Conservation (phyloP, 1,140 invertebrate genomes). For the Lepidostoma basale region DNA sequence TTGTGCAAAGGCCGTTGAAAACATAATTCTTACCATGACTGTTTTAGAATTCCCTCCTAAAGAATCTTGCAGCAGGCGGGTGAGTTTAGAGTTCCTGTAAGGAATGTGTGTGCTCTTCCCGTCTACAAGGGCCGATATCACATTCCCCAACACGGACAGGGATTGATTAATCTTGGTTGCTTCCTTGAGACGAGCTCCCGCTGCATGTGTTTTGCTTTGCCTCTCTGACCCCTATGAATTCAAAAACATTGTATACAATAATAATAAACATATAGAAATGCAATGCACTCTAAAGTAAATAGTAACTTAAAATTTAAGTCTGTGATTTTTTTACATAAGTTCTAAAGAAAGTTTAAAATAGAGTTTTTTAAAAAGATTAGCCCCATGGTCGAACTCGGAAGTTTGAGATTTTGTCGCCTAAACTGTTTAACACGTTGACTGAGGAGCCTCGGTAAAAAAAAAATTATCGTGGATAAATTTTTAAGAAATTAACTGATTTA, state of each 20-base stretch:
- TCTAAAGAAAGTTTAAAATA: too few species aligned
- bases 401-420: too few species aligned
- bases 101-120: conserved; percentile 93
- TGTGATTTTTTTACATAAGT: too few species aligned
- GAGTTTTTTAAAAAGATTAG: too few species aligned
- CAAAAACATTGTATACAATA: conserved; percentile 30
- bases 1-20: too few species aligned
- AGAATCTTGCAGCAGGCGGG: conserved; percentile 90
- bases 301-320: too few species aligned
- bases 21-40: conserved; percentile 81
- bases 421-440: too few species aligned
- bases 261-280: neutral
- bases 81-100: conserved; percentile 94
- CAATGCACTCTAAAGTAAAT: too few species aligned
- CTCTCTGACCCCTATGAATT: conserved; percentile 75
- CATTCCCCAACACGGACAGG: conserved; percentile 91
- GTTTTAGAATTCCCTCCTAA: conserved; percentile 97
- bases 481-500: too few species aligned
- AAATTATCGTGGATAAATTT: too few species aligned
- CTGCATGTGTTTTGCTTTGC: conserved; percentile 90
- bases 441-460: too few species aligned
- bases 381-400: too few species aligned
- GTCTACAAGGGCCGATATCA: conserved; percentile 93
- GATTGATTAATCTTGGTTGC: conserved; percentile 96
- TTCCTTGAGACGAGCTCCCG: conserved; percentile 87